Percentiles rank a stretch among this genome's conserved stretches.
These are phyloP conservation scores for Bicyclus anynana DNA, from an alignment of 1,140 invertebrate species.

Conservation along the genomic window DNA sequence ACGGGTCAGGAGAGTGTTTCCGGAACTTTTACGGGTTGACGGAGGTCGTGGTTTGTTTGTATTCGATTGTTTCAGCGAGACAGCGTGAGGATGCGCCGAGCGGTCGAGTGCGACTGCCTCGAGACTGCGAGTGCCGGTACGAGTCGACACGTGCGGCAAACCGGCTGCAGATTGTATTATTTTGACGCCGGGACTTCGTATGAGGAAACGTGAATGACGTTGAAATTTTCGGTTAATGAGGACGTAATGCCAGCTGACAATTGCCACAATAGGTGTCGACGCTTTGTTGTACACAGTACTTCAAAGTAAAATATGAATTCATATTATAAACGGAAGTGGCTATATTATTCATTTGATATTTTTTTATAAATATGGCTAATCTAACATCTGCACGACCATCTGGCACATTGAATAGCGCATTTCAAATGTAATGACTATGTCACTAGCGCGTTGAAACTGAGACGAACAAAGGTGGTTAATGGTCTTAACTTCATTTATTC, in stretches of 20 bases:
- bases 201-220: slow-evolving; percentile 36
- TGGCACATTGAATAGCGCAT: not conserved
- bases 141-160: slow-evolving; percentile 50
- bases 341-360: not conserved
- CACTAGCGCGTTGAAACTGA: too few species aligned
- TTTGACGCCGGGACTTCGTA: slow-evolving; percentile 36
- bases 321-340: slow-evolving; percentile 1
- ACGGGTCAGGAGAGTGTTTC: slow-evolving; percentile 11
- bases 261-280: not conserved
- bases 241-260: slow-evolving; percentile 12
- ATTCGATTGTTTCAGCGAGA: slow-evolving; percentile 9
- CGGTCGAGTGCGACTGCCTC: slow-evolving; percentile 39
- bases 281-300: not conserved
- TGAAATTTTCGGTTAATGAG: slow-evolving; percentile 24
- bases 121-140: not conserved
- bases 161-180: slow-evolving; percentile 47
- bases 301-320: not conserved
- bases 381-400: not conserved
- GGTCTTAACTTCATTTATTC: too few species aligned
- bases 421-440: not conserved
- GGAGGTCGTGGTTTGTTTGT: slow-evolving; percentile 1
- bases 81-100: slow-evolving; percentile 40
- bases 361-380: too few species aligned
- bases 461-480: too few species aligned
- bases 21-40: slow-evolving; percentile 8